Evolutionary conservation across 2,888 invertebrate genomes (phyloP), one percentile per base, ranked within the genome.

Genomic region (Leptinotarsa peninsularis): DNA sequence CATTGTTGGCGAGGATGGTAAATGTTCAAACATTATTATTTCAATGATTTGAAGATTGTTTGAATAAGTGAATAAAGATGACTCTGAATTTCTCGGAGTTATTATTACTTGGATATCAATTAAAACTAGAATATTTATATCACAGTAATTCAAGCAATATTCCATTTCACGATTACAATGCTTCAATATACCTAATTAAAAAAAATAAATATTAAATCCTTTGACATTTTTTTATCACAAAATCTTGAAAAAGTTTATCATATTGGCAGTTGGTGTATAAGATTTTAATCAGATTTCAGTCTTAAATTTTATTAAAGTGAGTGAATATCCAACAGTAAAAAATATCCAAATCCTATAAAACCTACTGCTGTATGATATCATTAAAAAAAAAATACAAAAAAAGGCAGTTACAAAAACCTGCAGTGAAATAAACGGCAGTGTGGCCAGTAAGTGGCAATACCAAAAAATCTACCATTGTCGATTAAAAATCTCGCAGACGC

Each of bases 81-180:
- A 15, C 15, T 17, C n/a, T 33, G 43, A 33, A 7, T 63, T 58
- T 21, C 33, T 63, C 71, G 58, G 71, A 74, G 67, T 74, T 71
- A 27, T 63, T 66, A 33, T 70, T 70, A 54, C 23, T 73, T 66
- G 58, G 67, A 56, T 67, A 67, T 76, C 70, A 75, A 73, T 71
- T 74, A 71, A 72, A 78, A 76, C 75, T 75, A 75, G 76, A 71
- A 78, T 79, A 78, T 79, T 78, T 76, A 80, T 80, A 80, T 80
- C 80, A 80, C 80, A 80, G 80, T 79, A 79, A 78, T 80, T 75
- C 76, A 80, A 78, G 80, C 79, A 78, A 76, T 79, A 76, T 76
- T 75, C 72, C 70, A 75, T 73, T 75, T 74, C 73, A 73, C 72
- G 69, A 70, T 76, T 74, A 76, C 68, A 72, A 75, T 74, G 74